Evolutionary conservation across 2,888 invertebrate genomes (phyloP).

Genomic region (Linnaemya vulpina): DNA sequence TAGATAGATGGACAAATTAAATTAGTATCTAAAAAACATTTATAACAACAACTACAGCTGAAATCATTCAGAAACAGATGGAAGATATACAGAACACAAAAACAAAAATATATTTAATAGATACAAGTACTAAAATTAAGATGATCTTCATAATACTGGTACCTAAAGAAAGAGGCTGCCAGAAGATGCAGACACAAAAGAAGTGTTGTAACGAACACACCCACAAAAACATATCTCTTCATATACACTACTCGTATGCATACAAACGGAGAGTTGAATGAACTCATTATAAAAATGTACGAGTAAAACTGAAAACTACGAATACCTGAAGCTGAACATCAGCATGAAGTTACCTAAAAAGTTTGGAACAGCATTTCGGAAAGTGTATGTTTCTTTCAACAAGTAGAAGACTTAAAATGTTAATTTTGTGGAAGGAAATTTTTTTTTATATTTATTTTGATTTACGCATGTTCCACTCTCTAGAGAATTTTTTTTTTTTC

Average conservation of each 20-base stretch:
- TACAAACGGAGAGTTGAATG: constrained; percentile 47
- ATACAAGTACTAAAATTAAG: constrained; percentile 59
- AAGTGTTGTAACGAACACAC: constrained; percentile 21
- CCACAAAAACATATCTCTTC: constrained; percentile 3
- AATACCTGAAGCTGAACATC: constrained; percentile 2
- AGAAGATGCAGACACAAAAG: constrained; percentile 20
- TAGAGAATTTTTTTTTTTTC: constrained; percentile 4
- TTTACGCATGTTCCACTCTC: neutral
- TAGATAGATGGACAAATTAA: constrained; percentile 32
- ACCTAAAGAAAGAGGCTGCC: constrained; percentile 24
- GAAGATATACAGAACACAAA: constrained; percentile 4
- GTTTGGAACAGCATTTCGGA: constrained; percentile 3
- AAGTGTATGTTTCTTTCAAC: constrained; percentile 16
- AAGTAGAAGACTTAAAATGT: constrained; percentile 35
- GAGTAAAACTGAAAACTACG: constrained; percentile 8
- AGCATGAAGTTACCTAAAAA: neutral
- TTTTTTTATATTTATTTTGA: constrained; percentile 35
- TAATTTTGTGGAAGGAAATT: constrained; percentile 1
- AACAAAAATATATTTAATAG: constrained; percentile 35
- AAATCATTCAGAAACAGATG: constrained; percentile 11
- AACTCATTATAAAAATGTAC: constrained; percentile 66
- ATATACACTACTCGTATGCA: no score
- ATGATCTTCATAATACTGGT: constrained; percentile 42
- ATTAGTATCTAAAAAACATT: constrained; percentile 15
- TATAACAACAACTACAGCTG: constrained; percentile 20